Conservation (phyloP, 1,140 invertebrate genomes). For the Drosophila sproati region DNA sequence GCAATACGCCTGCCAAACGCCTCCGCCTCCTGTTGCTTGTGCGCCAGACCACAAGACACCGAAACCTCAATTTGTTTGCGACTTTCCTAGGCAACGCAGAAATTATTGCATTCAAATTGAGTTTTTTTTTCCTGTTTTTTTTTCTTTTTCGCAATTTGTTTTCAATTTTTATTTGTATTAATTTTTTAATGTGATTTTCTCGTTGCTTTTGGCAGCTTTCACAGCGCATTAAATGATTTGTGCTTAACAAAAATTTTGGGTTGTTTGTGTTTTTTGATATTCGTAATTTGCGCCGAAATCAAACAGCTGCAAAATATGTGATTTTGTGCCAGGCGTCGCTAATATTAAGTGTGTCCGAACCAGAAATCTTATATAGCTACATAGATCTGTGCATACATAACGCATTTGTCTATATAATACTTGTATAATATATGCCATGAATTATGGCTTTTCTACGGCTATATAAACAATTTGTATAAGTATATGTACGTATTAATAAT, state of each 20-base stretch:
- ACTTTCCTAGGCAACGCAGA: conserved; percentile 50
- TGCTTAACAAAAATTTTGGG: conserved; percentile 70
- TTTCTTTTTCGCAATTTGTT: conserved; percentile 39
- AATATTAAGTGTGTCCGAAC: conserved; percentile 72
- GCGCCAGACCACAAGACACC: conserved; percentile 77
- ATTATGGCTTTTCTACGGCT: conserved; percentile 67
- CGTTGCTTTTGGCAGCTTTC: conserved; percentile 41
- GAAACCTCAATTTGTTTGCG: conserved; percentile 66
- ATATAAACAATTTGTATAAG: conserved; percentile 73
- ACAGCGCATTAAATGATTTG: conserved; percentile 74
- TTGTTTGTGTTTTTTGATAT: conserved; percentile 60
- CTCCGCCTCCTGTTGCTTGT: conserved; percentile 13
- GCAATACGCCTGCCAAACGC: conserved; percentile 26
- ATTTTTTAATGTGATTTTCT: neutral
- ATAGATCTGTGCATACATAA: conserved; percentile 6
- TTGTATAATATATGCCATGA: conserved; percentile 46
- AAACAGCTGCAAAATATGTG: conserved; percentile 77
- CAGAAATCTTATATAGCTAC: conserved; percentile 18
- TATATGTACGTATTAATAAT: conserved; percentile 37
- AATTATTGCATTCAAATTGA: conserved; percentile 76
- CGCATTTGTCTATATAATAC: conserved; percentile 19
- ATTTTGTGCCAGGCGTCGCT: conserved; percentile 53
- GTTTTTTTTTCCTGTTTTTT: neutral
- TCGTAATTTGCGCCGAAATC: conserved; percentile 77
- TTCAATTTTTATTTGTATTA: conserved; percentile 31